These are phyloP conservation scores for Eupelmus urozonus DNA, from an alignment of 2,888 invertebrate genomes.

Conservation along the genomic window DNA sequence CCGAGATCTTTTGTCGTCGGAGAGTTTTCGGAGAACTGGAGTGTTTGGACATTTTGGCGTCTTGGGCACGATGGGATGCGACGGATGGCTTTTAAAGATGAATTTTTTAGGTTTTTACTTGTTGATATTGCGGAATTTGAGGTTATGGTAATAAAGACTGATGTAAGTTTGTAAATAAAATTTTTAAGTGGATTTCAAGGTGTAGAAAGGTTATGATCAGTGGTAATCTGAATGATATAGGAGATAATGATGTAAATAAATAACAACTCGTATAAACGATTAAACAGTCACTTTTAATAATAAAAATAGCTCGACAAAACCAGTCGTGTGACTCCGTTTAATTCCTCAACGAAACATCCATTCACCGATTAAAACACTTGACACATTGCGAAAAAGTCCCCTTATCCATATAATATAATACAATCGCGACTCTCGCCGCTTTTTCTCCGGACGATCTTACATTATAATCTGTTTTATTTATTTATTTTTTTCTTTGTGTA, in stretches of 20 bases:
- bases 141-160: neutral
- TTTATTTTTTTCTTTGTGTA: conserved; percentile 15
- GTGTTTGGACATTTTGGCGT: too few relatives aligned
- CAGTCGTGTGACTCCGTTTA: conserved; percentile 61
- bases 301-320: conserved; percentile 75
- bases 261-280: conserved; percentile 67
- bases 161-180: neutral
- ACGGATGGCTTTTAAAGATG: too few relatives aligned
- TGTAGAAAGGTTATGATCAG: neutral
- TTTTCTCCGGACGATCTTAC: conserved; percentile 27
- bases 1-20: too few relatives aligned
- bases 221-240: too few relatives aligned
- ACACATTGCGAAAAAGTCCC: conserved; percentile 67
- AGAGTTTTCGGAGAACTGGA: too few relatives aligned
- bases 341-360: conserved; percentile 66
- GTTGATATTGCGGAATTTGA: neutral
- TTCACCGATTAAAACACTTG: conserved; percentile 66
- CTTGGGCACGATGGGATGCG: too few relatives aligned
- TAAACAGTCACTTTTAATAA: conserved; percentile 77
- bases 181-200: too few relatives aligned
- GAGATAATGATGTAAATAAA: conserved; percentile 22
- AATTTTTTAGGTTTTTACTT: too few relatives aligned
- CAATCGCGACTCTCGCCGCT: conserved; percentile 49
- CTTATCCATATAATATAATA: conserved; percentile 56
- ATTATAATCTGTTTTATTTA: conserved; percentile 24